Conservation (phyloP, 2,888 invertebrate species). For the Mycalesis mineus region DNA sequence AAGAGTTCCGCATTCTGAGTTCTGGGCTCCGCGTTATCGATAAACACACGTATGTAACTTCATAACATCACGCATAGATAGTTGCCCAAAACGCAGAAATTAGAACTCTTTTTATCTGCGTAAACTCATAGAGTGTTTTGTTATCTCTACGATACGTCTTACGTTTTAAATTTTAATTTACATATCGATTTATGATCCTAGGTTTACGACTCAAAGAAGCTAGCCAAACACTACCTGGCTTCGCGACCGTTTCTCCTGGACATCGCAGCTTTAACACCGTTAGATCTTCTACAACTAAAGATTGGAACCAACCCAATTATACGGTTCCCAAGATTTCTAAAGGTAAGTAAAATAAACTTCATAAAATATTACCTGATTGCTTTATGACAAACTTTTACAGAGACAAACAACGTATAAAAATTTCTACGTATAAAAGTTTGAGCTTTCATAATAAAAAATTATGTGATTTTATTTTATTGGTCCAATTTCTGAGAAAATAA, state of each 20-base stretch:
- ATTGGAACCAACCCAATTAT: constrained; percentile 91
- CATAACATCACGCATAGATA: too few relatives aligned
- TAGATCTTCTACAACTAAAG: constrained; percentile 91
- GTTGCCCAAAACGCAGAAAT: too few relatives aligned
- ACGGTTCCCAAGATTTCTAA: constrained; percentile 91
- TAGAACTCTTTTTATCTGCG: too few relatives aligned
- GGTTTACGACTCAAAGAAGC: constrained; percentile 93
- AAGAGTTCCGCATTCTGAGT: too few relatives aligned
- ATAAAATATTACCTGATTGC: background rate
- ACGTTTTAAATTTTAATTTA: too few relatives aligned
- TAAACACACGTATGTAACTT: too few relatives aligned
- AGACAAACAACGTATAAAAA: background rate
- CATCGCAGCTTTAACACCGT: constrained; percentile 87
- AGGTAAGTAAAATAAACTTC: constrained; percentile 68
- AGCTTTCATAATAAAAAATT: background rate
- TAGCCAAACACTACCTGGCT: constrained; percentile 91
- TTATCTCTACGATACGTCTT: too few relatives aligned
- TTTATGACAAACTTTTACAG: background rate
- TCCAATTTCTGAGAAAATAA: background rate
- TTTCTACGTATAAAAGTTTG: background rate
- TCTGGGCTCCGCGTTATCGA: too few relatives aligned
- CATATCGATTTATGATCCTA: constrained; percentile 35
- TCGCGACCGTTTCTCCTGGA: constrained; percentile 92
- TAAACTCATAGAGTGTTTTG: too few relatives aligned
- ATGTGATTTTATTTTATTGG: background rate